Conservation (phyloP, 2,888 invertebrate genomes). For the Acanthopleura granulata region DNA sequence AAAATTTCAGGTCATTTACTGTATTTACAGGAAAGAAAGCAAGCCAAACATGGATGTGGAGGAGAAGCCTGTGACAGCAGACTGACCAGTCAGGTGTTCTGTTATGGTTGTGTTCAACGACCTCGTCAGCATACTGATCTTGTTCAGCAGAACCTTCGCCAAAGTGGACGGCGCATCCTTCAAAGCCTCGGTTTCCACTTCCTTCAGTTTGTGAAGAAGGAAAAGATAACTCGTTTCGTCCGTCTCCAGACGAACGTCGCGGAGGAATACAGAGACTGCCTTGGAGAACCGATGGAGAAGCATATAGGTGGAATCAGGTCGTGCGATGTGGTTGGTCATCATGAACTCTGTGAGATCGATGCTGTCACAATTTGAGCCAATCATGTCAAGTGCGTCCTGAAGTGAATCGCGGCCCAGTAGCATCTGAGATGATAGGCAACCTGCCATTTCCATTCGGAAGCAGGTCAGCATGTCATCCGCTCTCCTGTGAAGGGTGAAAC, state of each 20-base stretch:
- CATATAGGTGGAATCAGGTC: not conserved
- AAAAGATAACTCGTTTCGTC: not conserved
- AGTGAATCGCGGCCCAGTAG: not conserved
- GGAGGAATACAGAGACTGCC: not conserved
- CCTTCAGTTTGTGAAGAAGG: not conserved
- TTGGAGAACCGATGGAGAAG: not conserved
- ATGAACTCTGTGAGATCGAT: not conserved
- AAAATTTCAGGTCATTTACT: too few relatives aligned
- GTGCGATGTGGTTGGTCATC: not conserved
- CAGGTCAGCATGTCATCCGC: not conserved
- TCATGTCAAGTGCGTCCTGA: not conserved
- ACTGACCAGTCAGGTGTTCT: too few relatives aligned
- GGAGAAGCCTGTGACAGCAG: too few relatives aligned
- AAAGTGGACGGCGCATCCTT: not conserved
- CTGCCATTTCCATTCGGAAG: not conserved
- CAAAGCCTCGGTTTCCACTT: not conserved
- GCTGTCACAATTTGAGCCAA: not conserved
- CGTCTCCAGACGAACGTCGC: not conserved
- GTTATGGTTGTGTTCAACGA: not conserved
- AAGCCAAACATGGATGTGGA: too few relatives aligned
- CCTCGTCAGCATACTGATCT: not conserved
- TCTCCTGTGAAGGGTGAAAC: slow-evolving; percentile 8
- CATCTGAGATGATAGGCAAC: not conserved
- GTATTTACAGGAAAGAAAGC: too few relatives aligned
- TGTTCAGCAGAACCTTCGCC: not conserved